Conservation (phyloP, 2,888 invertebrate species). For the Drosophila greeni region DNA sequence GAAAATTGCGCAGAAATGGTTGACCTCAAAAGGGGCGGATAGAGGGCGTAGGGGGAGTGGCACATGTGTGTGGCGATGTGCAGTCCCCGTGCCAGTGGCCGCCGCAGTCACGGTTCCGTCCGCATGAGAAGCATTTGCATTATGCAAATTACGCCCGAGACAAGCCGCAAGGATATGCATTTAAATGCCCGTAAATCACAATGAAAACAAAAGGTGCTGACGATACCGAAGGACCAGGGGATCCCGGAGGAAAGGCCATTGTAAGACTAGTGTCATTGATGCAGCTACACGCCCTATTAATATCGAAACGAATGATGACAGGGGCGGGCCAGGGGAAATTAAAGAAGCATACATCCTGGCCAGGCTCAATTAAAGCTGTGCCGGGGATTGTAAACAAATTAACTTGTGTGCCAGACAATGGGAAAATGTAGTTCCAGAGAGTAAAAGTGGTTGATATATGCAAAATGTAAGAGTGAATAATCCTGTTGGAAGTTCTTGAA, state of each 20-base stretch:
- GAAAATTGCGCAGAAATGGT: slow-evolving; percentile 55
- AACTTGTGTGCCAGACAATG: neutral
- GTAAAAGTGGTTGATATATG: neutral
- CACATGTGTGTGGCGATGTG: slow-evolving; percentile 26
- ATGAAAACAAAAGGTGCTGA: slow-evolving; percentile 61
- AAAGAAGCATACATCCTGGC: neutral
- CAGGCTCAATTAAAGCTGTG: slow-evolving; percentile 10
- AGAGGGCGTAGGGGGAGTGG: neutral
- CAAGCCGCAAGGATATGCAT: slow-evolving; percentile 61
- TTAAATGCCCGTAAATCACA: slow-evolving; percentile 68
- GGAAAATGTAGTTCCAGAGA: neutral
- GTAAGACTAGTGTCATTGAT: slow-evolving; percentile 54
- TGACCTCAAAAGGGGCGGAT: slow-evolving; percentile 50
- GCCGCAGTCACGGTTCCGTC: slow-evolving; percentile 36
- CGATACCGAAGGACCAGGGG: neutral
- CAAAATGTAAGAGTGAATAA: neutral
- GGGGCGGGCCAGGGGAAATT: neutral
- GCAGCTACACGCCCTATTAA: slow-evolving; percentile 58
- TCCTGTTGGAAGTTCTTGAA: neutral
- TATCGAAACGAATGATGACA: slow-evolving; percentile 20
- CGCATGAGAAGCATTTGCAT: slow-evolving; percentile 55
- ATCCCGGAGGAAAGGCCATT: slow-evolving; percentile 23
- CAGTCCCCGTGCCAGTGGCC: slow-evolving; percentile 25
- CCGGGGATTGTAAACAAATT: slow-evolving; percentile 4
- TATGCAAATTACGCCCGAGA: slow-evolving; percentile 65